These are phyloP conservation scores for Rhineura floridana DNA, from an alignment of 2,113 vertebrate species.

Conservation along the genomic window DNA sequence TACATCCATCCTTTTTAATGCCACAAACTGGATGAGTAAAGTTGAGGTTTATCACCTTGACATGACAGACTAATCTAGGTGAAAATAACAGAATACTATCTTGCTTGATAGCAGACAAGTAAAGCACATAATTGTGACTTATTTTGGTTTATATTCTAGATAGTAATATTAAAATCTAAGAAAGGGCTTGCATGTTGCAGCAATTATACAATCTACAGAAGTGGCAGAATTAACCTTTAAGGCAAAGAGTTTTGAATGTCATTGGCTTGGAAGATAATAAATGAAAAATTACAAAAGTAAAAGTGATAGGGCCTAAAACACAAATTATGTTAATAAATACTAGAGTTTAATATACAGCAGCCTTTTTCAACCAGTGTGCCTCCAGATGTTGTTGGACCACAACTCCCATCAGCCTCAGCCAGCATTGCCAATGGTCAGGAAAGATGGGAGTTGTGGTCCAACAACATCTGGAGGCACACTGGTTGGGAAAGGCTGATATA, in stretches of 20 bases:
- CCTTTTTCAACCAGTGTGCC: too few relatives aligned
- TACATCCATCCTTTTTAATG: not conserved
- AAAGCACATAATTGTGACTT: not conserved
- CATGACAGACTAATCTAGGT: not conserved
- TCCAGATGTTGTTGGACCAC: too few relatives aligned
- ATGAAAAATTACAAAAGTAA: conserved; percentile 13
- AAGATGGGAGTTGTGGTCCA: too few relatives aligned
- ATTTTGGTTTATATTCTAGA: not conserved
- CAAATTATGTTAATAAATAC: not conserved
- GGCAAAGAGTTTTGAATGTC: not conserved
- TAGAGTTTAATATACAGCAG: conserved; percentile 1
- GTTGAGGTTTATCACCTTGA: not conserved
- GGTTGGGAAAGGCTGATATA: too few relatives aligned
- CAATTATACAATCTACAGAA: not conserved
- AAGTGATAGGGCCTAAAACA: not conserved
- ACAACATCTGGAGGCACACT: too few relatives aligned
- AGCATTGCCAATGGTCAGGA: too few relatives aligned
- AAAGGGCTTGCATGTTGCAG: not conserved
- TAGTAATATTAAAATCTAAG: not conserved
- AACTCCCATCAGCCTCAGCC: too few relatives aligned
- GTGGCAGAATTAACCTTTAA: not conserved
- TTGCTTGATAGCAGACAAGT: not conserved
- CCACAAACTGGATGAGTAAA: not conserved
- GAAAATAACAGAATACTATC: not conserved
- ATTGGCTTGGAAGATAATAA: not conserved